Percentiles rank a stretch among this genome's conserved stretches.
Evolutionary conservation across 2,888 invertebrate genomes (phyloP).

Genomic region (Ochropleura leucogaster): DNA sequence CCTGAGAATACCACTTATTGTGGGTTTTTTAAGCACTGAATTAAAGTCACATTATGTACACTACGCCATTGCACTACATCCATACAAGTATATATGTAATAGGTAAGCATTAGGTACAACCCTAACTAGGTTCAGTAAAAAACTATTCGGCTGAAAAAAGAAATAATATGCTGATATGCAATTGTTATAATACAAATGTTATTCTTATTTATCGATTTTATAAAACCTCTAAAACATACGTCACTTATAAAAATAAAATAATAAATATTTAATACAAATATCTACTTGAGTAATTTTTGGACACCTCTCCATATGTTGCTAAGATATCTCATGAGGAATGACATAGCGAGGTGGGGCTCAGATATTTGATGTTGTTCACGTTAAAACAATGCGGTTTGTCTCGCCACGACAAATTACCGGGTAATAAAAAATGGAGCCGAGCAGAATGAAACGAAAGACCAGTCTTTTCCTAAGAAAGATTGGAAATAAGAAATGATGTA

Average conservation of each 20-base stretch:
- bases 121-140: not conserved
- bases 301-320: conserved; percentile 13
- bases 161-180: not conserved
- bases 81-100: not conserved
- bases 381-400: conserved; percentile 46
- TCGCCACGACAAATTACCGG: conserved; percentile 43
- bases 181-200: not conserved
- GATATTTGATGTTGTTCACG: conserved; percentile 49
- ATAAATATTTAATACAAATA: not conserved
- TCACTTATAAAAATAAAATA: not conserved
- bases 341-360: conserved; percentile 19
- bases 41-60: not conserved
- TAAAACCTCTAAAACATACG: not conserved
- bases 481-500: not conserved
- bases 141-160: not conserved
- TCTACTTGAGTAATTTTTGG: conserved; percentile 19
- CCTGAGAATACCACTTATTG: not conserved
- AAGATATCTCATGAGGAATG: conserved; percentile 33
- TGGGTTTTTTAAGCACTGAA: not conserved
- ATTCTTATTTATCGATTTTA: not conserved
- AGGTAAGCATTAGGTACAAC: no score
- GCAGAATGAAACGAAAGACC: conserved; percentile 8
- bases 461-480: not conserved
- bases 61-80: not conserved
- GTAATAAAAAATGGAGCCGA: conserved; percentile 18